phyloP scores from a whole-genome alignment of 2,888 invertebrate genomes.

The Ophion obscuratus region DNA sequence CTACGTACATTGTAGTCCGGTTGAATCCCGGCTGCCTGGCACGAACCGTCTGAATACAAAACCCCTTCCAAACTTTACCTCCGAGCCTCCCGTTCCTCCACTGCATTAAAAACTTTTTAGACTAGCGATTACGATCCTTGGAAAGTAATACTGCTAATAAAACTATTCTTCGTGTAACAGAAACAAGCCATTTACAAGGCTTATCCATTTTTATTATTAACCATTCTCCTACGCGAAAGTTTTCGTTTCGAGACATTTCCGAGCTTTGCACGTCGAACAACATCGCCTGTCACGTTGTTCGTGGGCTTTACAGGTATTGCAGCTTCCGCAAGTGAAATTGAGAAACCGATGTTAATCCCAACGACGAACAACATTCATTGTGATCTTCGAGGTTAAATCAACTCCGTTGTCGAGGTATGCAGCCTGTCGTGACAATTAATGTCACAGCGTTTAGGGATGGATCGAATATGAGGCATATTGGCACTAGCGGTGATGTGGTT shows the following conservation, averaged over 20 bases:
- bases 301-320: background rate
- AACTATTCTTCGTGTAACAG: slow-evolving; percentile 35
- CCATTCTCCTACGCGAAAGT: background rate
- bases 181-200: slow-evolving; percentile 15
- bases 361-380: background rate
- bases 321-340: background rate
- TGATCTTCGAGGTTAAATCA: slow-evolving; percentile 1
- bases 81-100: background rate
- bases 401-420: slow-evolving; percentile 12
- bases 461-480: slow-evolving; percentile 54
- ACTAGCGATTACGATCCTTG: slow-evolving; percentile 42
- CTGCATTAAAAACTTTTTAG: slow-evolving; percentile 42
- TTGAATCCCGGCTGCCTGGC: slow-evolving; percentile 55
- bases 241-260: no score
- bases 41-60: slow-evolving; percentile 57
- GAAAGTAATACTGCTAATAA: slow-evolving; percentile 42
- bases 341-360: background rate
- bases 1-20: slow-evolving; percentile 46
- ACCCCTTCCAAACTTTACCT: slow-evolving; percentile 39
- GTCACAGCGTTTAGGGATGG: slow-evolving; percentile 34
- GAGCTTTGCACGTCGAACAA: no score
- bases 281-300: no score
- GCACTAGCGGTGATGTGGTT: slow-evolving; percentile 47
- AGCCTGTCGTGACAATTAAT: slow-evolving; percentile 20
- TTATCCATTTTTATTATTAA: slow-evolving; percentile 6